Conservation (phyloP, 2,113 vertebrate species). For the Nycticryphes semicollaris region DNA sequence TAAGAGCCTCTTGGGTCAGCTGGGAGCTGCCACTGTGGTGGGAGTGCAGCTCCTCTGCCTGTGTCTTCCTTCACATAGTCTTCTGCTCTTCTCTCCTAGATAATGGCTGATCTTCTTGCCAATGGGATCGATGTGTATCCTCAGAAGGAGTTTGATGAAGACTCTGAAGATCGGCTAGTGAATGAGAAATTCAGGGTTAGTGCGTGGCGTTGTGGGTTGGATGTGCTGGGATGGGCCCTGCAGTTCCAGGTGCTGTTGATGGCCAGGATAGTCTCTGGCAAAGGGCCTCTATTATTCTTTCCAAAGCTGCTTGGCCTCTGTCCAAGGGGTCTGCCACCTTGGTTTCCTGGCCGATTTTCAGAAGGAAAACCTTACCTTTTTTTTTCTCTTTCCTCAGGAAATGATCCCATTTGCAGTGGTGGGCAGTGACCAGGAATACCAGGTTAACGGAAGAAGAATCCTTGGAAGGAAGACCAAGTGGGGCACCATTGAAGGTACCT, state of each 20-base stretch:
- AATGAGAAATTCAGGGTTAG: slow-evolving; percentile 96
- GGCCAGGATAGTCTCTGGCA: background rate
- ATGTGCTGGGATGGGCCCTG: background rate
- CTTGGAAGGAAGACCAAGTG: slow-evolving; percentile 97
- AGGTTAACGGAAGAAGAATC: slow-evolving; percentile 94
- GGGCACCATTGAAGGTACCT: slow-evolving; percentile 96
- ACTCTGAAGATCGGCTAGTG: slow-evolving; percentile 89
- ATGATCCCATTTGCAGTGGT: slow-evolving; percentile 98
- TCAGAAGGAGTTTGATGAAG: slow-evolving; percentile 97
- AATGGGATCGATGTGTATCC: slow-evolving; percentile 95
- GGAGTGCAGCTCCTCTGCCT: background rate
- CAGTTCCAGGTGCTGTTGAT: background rate
- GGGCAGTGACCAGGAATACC: slow-evolving; percentile 97
- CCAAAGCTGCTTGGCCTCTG: background rate
- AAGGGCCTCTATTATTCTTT: background rate
- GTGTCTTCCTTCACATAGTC: background rate
- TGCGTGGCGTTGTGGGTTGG: fast-evolving
- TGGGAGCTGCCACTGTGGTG: background rate
- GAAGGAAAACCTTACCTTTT: fast-evolving
- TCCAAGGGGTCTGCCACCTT: background rate
- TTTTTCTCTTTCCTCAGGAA: slow-evolving; percentile 76
- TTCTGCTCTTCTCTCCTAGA: slow-evolving; percentile 73
- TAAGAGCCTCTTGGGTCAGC: background rate
- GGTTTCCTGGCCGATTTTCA: background rate
- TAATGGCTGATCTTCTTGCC: slow-evolving; percentile 89